A percentile compares a stretch with the other conserved stretches of the same genome.
phyloP scores from a whole-genome alignment of 2,888 invertebrate genomes.

The Harpalus rubripes region DNA sequence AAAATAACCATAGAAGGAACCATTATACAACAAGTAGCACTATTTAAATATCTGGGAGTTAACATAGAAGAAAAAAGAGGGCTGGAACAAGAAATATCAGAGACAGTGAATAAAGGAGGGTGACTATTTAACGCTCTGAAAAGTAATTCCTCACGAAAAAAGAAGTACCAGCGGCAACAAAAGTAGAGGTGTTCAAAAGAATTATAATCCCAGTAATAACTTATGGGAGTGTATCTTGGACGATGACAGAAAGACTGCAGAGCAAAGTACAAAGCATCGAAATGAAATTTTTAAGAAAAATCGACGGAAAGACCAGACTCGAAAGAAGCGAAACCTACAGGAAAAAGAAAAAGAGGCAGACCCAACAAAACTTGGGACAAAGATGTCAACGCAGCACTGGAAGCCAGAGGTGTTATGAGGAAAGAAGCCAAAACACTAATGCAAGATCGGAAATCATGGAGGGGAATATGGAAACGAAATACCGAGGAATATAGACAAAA shows the following conservation, averaged over 20 bases:
- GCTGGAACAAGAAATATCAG: background rate
- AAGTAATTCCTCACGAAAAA: background rate
- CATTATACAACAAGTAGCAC: background rate
- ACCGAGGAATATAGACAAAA: no score
- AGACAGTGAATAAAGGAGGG: background rate
- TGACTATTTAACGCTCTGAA: background rate
- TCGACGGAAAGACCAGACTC: background rate
- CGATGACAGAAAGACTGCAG: no score
- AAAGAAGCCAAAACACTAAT: background rate
- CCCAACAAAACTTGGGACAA: background rate
- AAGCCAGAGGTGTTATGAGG: background rate
- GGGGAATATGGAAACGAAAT: background rate
- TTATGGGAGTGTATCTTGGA: background rate
- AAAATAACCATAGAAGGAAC: background rate
- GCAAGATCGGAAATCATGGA: slow-evolving; percentile 6
- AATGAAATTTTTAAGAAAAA: slow-evolving; percentile 12
- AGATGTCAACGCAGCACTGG: background rate
- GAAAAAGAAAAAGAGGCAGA: background rate
- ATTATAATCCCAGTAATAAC: background rate
- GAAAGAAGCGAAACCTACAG: background rate
- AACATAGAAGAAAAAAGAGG: no score
- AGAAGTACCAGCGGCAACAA: background rate
- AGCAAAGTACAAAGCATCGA: no score
- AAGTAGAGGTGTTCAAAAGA: background rate
- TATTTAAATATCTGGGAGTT: no score